Base-by-base conservation (phyloP, 2,888 invertebrate genomes). In the Allacma fusca region DNA sequence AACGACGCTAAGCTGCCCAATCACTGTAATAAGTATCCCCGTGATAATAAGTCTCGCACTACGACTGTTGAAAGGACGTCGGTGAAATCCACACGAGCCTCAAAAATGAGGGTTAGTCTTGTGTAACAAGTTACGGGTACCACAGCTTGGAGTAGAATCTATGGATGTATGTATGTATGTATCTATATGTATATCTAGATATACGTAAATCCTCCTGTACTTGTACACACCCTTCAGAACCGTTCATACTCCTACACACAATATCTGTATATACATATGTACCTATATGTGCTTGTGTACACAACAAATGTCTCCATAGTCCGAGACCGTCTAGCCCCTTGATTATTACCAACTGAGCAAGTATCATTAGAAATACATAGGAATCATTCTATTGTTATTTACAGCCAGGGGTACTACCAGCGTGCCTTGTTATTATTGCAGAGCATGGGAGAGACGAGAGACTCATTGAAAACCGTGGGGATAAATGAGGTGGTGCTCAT, bases 401-500 rank as follows among this genome's bases (percentile, higher is more conserved):
- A 50, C 50, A 5, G 50, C 16, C 16, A 50, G 4, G 50, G 19
- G 4, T 62, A 24, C 5, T 34, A 62, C 24, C 1, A 62, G 62
- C 24, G 2, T 4, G 62, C 62, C 24, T 23, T 23, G 26, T 62
- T 26, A 62, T 62, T 50, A 50, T 24, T 62, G 62, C 62, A 23
- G 23, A n/a, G n/a, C 23, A 12, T 62, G 62, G 24, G 24, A 21
- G 24, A 59, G 59, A 7, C 7, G 59, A 59, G 12, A 59, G 1
- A 62, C 50, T 50, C 50, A 50, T 19, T 50, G 50, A 67, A 29
- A 29, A 40, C 2, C 13, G 12, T 1, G 12, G 16, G 67, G n/a
- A 40, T 40, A 43, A 40, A 43, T 23, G 69, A 69, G 69, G 24
- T 43, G 40, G 69, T 69, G 69, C 43, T 62, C 62, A 62, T 69